phyloP scores from a whole-genome alignment of 2,888 invertebrate genomes.

The Xestoiulus laeticollis region DNA sequence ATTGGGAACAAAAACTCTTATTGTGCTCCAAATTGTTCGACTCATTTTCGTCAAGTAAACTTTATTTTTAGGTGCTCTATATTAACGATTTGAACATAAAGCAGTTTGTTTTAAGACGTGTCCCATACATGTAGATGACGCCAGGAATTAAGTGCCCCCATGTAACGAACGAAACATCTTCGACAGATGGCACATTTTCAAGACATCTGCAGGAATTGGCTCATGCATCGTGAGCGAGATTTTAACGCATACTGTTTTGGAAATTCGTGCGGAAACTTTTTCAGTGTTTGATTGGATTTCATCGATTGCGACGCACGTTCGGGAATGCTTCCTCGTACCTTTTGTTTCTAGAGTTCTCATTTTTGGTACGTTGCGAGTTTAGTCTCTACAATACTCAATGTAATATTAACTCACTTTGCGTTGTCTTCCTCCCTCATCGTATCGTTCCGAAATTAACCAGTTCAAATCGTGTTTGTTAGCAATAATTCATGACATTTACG shows the following conservation, averaged over 20 bases:
- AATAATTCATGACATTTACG: constrained; percentile 16
- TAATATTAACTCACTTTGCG: constrained; percentile 23
- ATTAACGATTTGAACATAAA: background rate
- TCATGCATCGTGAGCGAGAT: background rate
- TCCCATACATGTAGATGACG: background rate
- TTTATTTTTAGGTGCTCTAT: background rate
- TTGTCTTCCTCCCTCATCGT: background rate
- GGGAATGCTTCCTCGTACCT: background rate
- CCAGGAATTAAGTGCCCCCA: background rate
- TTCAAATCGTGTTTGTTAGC: constrained; percentile 7
- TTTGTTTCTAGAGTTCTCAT: background rate
- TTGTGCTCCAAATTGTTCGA: background rate
- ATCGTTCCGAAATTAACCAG: background rate
- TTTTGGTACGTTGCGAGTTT: background rate
- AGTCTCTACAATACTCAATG: constrained; percentile 34
- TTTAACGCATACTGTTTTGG: background rate
- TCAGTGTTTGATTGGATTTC: background rate
- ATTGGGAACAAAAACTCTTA: background rate
- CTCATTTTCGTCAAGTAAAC: background rate
- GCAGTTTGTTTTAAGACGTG: background rate
- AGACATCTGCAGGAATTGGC: background rate
- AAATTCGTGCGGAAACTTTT: background rate
- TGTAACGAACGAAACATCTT: background rate
- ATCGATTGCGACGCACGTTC: background rate
- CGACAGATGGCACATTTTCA: background rate